phyloP scores from a whole-genome alignment of 1,140 invertebrate species.

The Wiebesia pumilae region DNA sequence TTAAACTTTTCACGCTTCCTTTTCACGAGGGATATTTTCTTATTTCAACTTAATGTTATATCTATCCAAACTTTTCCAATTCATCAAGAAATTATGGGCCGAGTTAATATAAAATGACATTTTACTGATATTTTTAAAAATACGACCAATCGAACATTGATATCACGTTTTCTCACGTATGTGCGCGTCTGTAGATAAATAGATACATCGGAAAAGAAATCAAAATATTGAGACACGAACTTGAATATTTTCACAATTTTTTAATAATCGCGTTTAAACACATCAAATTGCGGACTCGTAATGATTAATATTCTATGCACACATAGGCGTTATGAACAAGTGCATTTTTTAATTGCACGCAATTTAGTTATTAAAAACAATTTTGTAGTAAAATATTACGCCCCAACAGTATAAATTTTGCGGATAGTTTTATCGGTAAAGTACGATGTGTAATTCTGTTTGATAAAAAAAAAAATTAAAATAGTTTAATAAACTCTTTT shows the following conservation, averaged over 20 bases:
- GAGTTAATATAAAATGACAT: not conserved
- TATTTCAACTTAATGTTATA: constrained; percentile 52
- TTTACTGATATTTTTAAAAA: not conserved
- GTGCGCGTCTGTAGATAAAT: too few relatives aligned
- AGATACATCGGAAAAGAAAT: too few relatives aligned
- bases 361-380: too few relatives aligned
- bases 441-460: not conserved
- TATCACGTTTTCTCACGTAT: too few relatives aligned
- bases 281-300: too few relatives aligned
- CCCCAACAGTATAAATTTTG: not conserved
- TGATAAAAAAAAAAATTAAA: constrained; percentile 12
- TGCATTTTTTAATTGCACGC: too few relatives aligned
- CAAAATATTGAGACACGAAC: too few relatives aligned
- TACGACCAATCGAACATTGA: not conserved
- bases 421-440: not conserved
- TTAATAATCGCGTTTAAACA: too few relatives aligned
- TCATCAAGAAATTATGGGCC: not conserved
- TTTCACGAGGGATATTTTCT: constrained; percentile 54
- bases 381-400: too few relatives aligned
- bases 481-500: constrained; percentile 7
- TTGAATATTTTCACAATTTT: too few relatives aligned
- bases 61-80: constrained; percentile 24
- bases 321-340: too few relatives aligned
- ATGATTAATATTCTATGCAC: too few relatives aligned
- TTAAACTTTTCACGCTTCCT: constrained; percentile 49